Conservation (phyloP, 2,797 vertebrate species). For the Tolypeutes matacus region DNA sequence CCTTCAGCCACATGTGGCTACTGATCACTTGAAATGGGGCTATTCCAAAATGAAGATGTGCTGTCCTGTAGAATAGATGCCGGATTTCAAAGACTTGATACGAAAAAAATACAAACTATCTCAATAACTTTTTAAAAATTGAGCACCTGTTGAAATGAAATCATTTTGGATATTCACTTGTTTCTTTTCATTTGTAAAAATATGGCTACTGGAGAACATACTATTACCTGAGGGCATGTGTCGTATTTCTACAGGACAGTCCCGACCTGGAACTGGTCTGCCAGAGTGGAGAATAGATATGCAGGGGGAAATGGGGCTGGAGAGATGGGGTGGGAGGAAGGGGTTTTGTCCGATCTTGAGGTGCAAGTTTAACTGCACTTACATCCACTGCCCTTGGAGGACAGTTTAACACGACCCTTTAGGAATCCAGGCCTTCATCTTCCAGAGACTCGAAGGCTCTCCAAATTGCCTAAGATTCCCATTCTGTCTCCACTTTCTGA, state of each 20-base stretch:
- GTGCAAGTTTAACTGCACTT: not conserved
- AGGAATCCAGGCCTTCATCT: not conserved
- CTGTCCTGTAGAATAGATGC: not conserved
- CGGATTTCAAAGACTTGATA: not conserved
- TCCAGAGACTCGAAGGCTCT: not conserved
- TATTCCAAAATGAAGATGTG: not conserved
- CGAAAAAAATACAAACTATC: not conserved
- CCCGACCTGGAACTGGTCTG: not conserved
- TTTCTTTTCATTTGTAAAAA: not conserved
- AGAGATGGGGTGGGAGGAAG: not conserved
- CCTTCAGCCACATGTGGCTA: too few relatives aligned
- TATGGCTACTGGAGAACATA: not conserved
- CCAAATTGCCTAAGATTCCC: not conserved
- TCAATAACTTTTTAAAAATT: not conserved
- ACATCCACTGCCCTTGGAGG: not conserved
- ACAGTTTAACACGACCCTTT: not conserved
- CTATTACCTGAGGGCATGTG: not conserved
- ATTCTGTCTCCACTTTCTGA: not conserved
- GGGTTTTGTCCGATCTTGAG: not conserved
- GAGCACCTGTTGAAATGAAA: not conserved
- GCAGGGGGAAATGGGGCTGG: not conserved
- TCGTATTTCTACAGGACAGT: not conserved
- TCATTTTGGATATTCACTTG: not conserved
- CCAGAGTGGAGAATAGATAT: not conserved
- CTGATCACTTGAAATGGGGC: not conserved